Conservation (phyloP, 2,113 vertebrate species). For the Synodontis membranacea region DNA sequence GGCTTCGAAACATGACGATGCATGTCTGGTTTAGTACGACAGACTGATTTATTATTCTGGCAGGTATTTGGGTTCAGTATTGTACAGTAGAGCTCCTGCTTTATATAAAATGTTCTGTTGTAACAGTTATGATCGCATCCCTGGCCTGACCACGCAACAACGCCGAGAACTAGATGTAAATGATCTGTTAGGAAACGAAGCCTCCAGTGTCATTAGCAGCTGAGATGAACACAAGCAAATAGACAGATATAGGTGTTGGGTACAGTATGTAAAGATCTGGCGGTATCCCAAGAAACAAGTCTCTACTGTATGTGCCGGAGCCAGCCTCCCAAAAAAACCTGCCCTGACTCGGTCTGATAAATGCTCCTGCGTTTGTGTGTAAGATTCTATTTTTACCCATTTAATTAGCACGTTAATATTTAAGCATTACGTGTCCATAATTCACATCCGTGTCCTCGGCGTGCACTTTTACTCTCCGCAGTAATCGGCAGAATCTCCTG, state of each 20-base stretch:
- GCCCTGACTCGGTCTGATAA: background rate
- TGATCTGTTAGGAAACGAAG: no score
- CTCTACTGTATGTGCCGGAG: background rate
- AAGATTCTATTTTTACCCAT: background rate
- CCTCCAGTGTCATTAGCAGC: no score
- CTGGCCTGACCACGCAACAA: no score
- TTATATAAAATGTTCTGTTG: no score
- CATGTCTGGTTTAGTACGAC: background rate
- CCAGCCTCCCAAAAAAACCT: background rate
- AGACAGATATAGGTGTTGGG: background rate
- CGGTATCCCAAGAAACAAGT: background rate
- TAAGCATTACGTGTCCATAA: background rate
- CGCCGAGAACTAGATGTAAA: no score
- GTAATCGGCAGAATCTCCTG: background rate
- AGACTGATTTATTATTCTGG: no score
- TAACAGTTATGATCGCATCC: no score
- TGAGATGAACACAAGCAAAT: no score
- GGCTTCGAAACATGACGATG: background rate
- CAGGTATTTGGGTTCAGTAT: no score
- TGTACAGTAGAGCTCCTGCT: no score
- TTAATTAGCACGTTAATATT: background rate
- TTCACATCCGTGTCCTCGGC: background rate
- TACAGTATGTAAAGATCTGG: background rate
- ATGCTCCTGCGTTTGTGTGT: background rate
- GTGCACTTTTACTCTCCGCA: background rate